Conservation (phyloP, 2,113 vertebrate genomes). For the Neodontobutis hainanensis region DNA sequence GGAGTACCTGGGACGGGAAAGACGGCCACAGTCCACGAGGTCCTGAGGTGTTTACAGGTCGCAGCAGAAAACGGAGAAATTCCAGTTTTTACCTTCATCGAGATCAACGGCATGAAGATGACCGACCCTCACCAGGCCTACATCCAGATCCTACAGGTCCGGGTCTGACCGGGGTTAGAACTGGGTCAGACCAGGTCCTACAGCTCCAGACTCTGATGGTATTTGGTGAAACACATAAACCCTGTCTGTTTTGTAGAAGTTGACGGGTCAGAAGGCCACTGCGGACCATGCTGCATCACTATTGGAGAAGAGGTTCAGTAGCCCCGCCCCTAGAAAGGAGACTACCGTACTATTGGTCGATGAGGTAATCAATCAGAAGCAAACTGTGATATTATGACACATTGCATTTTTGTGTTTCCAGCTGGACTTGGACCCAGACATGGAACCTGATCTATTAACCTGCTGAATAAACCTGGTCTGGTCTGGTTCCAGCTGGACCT, state of each 20-base stretch:
- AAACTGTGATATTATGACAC: too few species aligned
- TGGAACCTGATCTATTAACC: too few species aligned
- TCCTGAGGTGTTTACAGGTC: conserved; percentile 85
- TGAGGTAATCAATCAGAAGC: conserved; percentile 78
- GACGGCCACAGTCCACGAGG: conserved; percentile 94
- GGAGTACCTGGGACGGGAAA: conserved; percentile 98
- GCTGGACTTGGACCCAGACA: too few species aligned
- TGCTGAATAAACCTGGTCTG: too few species aligned
- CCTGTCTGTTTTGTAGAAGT: conserved; percentile 73
- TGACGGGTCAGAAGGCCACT: conserved; percentile 92
- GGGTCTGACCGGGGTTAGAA: not conserved
- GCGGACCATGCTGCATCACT: conserved; percentile 87
- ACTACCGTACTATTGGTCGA: conserved; percentile 91
- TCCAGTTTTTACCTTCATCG: conserved; percentile 84
- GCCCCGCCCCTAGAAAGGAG: conserved; percentile 81
- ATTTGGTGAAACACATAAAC: too few species aligned
- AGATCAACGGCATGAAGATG: conserved; percentile 98
- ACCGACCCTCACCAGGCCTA: conserved; percentile 97
- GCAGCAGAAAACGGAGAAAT: conserved; percentile 82
- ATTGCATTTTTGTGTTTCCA: too few species aligned
- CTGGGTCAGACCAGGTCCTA: not conserved
- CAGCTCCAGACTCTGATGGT: too few species aligned
- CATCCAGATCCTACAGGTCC: conserved; percentile 92
- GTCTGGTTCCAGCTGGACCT: too few species aligned
- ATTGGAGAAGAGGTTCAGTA: conserved; percentile 86